Evolutionary conservation across 2,888 invertebrate genomes (phyloP).

Genomic region (Caenorhabditis afra): DNA sequence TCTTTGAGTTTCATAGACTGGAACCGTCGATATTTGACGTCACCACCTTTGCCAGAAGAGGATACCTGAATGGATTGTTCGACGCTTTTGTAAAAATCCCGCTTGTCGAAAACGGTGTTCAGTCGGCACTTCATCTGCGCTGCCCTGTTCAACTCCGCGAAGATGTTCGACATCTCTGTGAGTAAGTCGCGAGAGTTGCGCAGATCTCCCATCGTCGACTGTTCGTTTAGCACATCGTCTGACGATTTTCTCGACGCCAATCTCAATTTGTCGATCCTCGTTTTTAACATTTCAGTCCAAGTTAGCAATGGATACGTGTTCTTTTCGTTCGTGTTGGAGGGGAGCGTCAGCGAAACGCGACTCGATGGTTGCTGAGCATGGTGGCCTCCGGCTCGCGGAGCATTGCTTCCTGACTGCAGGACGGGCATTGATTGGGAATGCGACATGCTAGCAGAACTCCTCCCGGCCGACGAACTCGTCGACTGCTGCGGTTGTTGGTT

Average conservation of each 20-base stretch:
- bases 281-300: constrained; percentile 28
- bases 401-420: constrained; percentile 9
- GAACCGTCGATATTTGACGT: not conserved
- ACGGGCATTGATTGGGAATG: constrained; percentile 53
- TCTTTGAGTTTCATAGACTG: not conserved
- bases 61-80: constrained; percentile 28
- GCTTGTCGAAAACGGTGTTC: constrained; percentile 38
- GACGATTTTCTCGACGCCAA: constrained; percentile 12
- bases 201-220: constrained; percentile 12
- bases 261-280: constrained; percentile 2
- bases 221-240: constrained; percentile 3
- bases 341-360: constrained; percentile 20
- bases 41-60: too few relatives aligned
- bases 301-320: constrained; percentile 4
- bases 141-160: constrained; percentile 14
- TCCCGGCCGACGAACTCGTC: constrained; percentile 16
- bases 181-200: not conserved
- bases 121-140: constrained; percentile 20
- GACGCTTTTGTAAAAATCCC: constrained; percentile 21
- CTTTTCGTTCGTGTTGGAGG: constrained; percentile 38
- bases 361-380: not conserved
- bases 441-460: constrained; percentile 17
- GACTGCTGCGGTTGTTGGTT: constrained; percentile 20
- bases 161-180: constrained; percentile 22
- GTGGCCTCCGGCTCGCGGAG: too few relatives aligned